Base-by-base conservation (phyloP, 2,113 vertebrate species). In the Elgaria multicarinata region DNA sequence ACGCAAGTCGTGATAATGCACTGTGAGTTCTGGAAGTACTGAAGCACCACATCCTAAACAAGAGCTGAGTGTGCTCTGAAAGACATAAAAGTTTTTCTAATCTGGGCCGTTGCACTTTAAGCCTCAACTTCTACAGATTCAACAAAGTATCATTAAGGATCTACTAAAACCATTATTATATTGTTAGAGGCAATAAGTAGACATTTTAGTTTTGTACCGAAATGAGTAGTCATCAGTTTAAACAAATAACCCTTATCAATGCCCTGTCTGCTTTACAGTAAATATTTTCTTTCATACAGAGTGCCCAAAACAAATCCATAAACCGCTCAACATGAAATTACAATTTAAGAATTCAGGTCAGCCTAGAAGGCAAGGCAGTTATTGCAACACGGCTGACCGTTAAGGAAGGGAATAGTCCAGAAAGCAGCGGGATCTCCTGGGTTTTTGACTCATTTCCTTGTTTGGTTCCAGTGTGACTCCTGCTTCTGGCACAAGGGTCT, bases 341-440 rank as follows among this genome's bases (percentile, higher is more conserved):
- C 87, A 93, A 44, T 79, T 75, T 3, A 76, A 82, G 72, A 83
- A 39, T 62, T 96, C 94, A 96, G 78, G 96, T 95, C 75, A 96
- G 88, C 89, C 95, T 94, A 58, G 97, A 93, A 1, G 62, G 76
- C n/a, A 94, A 93, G 18, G 95, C 42, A 6, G 97, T 94, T 81
- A 97, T 94, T 13, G 75, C 88, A 72, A 94, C 26, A 7, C 94
- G 96, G 90, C 95, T 97, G 74, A 94, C 96, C 69, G 96, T 90
- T 89, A 97, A 83, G 77, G 96, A 92, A 0, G 96, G 95, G 82
- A 97, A 90, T 84, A 94, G 78, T 53, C 67, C 92, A 67, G 95
- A 55, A 84, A 95, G 92, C 62, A 94, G n/a, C 24, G 84, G 78
- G 78, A 93, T 74, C 64, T 94, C 94, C 77, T 83, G 28, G 0